Base-by-base conservation (phyloP, 2,797 vertebrate genomes). In the Melanotaenia parkinsoni region DNA sequence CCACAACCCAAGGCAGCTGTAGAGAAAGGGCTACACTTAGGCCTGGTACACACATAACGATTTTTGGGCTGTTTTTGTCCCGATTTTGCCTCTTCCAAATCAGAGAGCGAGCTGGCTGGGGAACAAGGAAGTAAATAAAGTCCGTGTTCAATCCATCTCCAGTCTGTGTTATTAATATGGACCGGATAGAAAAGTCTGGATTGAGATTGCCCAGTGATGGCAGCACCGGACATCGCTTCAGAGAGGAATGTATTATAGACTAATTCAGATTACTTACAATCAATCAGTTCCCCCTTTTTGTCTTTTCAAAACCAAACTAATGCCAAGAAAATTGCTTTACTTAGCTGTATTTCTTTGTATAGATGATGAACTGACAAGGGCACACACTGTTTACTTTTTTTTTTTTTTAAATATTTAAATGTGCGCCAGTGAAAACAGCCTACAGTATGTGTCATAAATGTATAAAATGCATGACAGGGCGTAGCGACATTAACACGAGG, bases 401-500 rank as follows among this genome's bases (percentile, higher is more conserved):
- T 45, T 38, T 63, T 16, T 8, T 4, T 26, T 26, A 26, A 58
- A 56, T 30, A 12, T 5, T 50, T 37, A n/a, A 33, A 24, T 51
- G 47, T 30, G 58, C 12, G 33, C 13, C 9, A 30, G 7, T 37
- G 24, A 47, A 58, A 20, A 58, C 38, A 54, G 51, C 22, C 24
- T 18, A 20, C 38, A 20, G 16, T 26, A 54, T 51, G 10, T 63
- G 5, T n/a, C 0, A 13, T 6, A 43, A 20, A 12, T 57, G 38
- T 37, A 18, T 0, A 3, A 62, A 70, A 32, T 24, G 56, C 18
- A 51, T 33, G 38, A 74, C 67, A 77, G 30, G 32, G 54, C 8
- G 35, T n/a, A 62, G 50, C 50, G 53, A 56, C 37, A 58, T 58
- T 37, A 61, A 77, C 63, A 33, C 14, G 37, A 11, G 33, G 38